Evolutionary conservation across 2,113 vertebrate genomes (phyloP).

Genomic region (Guaruba guarouba): DNA sequence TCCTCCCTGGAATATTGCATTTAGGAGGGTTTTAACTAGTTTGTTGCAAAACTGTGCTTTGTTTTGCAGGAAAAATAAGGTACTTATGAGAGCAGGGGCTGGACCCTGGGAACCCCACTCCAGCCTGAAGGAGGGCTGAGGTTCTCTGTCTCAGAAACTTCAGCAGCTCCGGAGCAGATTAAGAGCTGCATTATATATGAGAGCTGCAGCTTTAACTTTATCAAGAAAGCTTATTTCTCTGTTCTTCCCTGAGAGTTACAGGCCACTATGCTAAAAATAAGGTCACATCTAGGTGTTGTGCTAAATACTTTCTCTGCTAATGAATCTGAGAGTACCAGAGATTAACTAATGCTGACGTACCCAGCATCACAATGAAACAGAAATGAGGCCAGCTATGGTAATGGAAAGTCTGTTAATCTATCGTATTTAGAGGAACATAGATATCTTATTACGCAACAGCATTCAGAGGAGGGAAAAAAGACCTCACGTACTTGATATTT

Average conservation of each 20-base stretch:
- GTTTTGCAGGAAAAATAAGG: background rate
- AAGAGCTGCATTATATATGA: rapidly evolving
- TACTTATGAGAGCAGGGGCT: background rate
- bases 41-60: background rate
- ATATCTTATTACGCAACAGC: background rate
- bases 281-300: background rate
- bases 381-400: background rate
- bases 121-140: background rate
- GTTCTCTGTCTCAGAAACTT: background rate
- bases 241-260: background rate
- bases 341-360: background rate
- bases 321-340: background rate
- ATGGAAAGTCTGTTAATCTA: background rate
- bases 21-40: background rate
- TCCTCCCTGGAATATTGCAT: background rate
- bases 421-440: background rate
- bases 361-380: background rate
- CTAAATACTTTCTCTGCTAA: background rate
- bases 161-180: background rate
- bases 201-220: background rate
- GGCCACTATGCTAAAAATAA: background rate
- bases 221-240: background rate
- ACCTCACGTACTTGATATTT: slow-evolving; percentile 83
- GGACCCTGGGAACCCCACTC: background rate
- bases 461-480: background rate